A percentile compares a stretch with the other conserved stretches of the same genome.
Evolutionary conservation across 2,797 vertebrate genomes (phyloP).

Genomic region (Anabacerthia variegaticeps): DNA sequence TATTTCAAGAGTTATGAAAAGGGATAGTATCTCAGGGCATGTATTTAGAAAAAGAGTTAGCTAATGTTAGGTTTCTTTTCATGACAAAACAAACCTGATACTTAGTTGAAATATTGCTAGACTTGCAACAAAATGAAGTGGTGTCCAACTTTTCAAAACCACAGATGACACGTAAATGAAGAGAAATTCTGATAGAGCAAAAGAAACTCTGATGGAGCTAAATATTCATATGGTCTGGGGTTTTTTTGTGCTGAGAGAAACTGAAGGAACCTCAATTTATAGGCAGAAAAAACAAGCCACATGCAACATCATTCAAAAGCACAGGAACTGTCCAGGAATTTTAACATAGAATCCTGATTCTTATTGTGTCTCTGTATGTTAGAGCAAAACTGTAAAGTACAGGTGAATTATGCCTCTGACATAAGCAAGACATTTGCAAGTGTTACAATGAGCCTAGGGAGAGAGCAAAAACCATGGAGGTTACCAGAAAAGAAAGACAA

Average conservation of each 20-base stretch:
- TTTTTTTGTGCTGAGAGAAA: background rate
- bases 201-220: background rate
- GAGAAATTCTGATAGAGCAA: background rate
- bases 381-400: background rate
- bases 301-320: background rate
- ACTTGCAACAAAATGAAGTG: background rate
- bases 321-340: background rate
- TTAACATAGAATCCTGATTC: background rate
- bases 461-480: background rate
- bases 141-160: background rate
- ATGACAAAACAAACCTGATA: background rate
- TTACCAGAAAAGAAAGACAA: background rate
- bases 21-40: background rate
- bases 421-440: background rate
- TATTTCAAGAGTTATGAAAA: background rate
- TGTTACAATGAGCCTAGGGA: background rate
- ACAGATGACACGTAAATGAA: background rate
- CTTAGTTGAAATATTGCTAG: background rate
- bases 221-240: rapidly evolving
- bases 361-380: background rate
- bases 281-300: background rate
- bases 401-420: background rate
- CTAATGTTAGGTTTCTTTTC: background rate
- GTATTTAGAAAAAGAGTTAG: background rate
- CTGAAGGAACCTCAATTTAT: background rate